Base-by-base conservation (phyloP, 2,797 vertebrate species). In the Brotula barbata region DNA sequence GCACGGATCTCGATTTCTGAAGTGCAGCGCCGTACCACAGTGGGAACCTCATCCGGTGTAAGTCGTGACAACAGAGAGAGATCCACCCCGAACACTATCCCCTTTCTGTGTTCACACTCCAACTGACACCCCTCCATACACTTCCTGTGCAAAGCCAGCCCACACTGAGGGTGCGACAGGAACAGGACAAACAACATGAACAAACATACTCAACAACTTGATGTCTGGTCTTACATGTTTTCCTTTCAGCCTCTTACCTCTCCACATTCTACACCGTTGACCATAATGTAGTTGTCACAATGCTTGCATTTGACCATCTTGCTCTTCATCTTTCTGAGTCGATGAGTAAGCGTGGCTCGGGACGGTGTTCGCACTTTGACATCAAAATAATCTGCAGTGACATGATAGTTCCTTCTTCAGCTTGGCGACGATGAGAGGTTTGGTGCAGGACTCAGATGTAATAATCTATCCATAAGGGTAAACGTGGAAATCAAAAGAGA, bases 251-350 rank as follows among this genome's bases (percentile, higher is more conserved):
- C n/a, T 54, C 85, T 57, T 76, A 98, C 96, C 94, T 98, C 94
- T 78, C 95, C 94, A n/a, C 96, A 98, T 83, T 98, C 96, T 0
- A 93, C 85, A 22, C 95, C 95, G 5, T 68, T 92, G 65, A 91
- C 94, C 75, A 96, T 92, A 81, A 98, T 94, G 81, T 94, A 96
- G 80, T 90, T 91, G 10, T 98, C 96, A 6, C 96, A 98, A 10
- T 95, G 95, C 33, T 92, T 92, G 89, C 96, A 98, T 83, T 95
- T 96, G 66, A 85, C 85, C 89, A 93, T 91, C 0, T 96, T 96
- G 42, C 92, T 95, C 49, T 95, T 93, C 23, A 92, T 90, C 71
- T 94, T 93, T 56, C 85, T 89, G 17, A 98, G 85, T 17, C 87
- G 90, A 78, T 98, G 96, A 5, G 90, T 94, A 48, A 94, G 90